Percentiles rank a stretch among this genome's conserved stretches.
Conservation (phyloP, 2,888 invertebrate genomes). For the Ganaspis brasiliensis region DNA sequence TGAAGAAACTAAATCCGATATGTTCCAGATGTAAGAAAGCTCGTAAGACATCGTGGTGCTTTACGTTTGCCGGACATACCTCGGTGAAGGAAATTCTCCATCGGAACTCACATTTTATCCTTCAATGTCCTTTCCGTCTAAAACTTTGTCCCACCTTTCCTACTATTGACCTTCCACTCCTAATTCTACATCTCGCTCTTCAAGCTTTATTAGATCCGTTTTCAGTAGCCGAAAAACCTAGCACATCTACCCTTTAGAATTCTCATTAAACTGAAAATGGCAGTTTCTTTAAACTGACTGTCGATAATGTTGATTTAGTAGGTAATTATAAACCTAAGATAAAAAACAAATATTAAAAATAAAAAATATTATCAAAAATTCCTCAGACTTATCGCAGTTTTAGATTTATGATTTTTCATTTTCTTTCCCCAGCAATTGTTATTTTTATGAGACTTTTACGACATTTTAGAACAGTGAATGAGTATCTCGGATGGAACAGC, state of each 20-base stretch:
- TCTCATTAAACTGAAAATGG: too few relatives aligned
- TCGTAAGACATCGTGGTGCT: constrained; percentile 52
- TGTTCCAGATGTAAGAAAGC: constrained; percentile 53
- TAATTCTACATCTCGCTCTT: constrained; percentile 18
- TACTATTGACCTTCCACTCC: constrained; percentile 17
- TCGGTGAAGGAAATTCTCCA: constrained; percentile 49
- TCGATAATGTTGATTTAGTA: too few relatives aligned
- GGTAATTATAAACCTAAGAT: too few relatives aligned
- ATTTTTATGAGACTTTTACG: constrained; percentile 1
- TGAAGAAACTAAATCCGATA: constrained; percentile 50
- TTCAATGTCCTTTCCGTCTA: constrained; percentile 45
- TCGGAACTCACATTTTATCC: constrained; percentile 49
- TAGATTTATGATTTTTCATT: not conserved
- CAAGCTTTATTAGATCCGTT: constrained; percentile 14
- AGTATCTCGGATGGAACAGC: not conserved
- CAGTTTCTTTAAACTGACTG: too few relatives aligned
- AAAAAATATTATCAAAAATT: not conserved
- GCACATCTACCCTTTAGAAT: too few relatives aligned
- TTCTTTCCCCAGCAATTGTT: not conserved
- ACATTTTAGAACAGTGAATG: not conserved
- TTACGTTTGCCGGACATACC: constrained; percentile 52
- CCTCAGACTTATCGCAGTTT: not conserved
- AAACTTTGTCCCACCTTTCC: constrained; percentile 43
- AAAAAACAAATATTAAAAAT: too few relatives aligned
- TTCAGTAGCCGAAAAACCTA: not conserved